A percentile compares a stretch with the other conserved stretches of the same genome.
Evolutionary conservation across 2,888 invertebrate species (phyloP).

Genomic region (Sphaerophoria taeniata): DNA sequence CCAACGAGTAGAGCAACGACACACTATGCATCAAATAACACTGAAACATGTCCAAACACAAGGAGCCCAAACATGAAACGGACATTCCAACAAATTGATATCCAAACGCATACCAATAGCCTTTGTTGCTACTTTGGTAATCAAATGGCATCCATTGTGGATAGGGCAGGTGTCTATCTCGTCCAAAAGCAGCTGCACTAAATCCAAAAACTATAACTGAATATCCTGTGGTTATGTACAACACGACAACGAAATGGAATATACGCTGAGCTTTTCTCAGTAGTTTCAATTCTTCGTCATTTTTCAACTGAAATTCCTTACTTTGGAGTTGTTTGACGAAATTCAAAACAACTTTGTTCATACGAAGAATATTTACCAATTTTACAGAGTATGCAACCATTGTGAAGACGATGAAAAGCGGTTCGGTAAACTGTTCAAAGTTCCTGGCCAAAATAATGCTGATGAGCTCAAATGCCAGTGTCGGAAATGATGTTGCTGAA

Average conservation of each 20-base stretch:
- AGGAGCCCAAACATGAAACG: slow-evolving; percentile 76
- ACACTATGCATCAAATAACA: slow-evolving; percentile 79
- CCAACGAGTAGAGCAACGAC: slow-evolving; percentile 76
- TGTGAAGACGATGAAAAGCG: slow-evolving; percentile 78
- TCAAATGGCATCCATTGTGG: slow-evolving; percentile 79
- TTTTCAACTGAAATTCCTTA: not conserved
- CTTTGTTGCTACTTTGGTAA: slow-evolving; percentile 74
- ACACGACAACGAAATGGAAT: slow-evolving; percentile 74
- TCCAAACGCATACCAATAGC: slow-evolving; percentile 76
- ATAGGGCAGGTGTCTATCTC: slow-evolving; percentile 77
- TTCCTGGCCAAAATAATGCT: slow-evolving; percentile 76
- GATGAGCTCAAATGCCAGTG: slow-evolving; percentile 77
- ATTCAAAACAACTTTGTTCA: slow-evolving; percentile 65
- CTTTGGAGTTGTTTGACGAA: slow-evolving; percentile 67
- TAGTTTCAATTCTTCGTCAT: slow-evolving; percentile 57
- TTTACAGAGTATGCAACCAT: slow-evolving; percentile 77
- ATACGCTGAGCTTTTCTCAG: slow-evolving; percentile 56
- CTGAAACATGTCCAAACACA: slow-evolving; percentile 77
- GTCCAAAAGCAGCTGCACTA: slow-evolving; percentile 63
- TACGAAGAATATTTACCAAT: slow-evolving; percentile 77
- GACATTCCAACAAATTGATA: slow-evolving; percentile 77
- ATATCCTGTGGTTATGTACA: slow-evolving; percentile 69
- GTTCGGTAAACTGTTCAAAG: slow-evolving; percentile 77
- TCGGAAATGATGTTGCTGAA: slow-evolving; percentile 76
- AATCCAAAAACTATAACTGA: slow-evolving; percentile 55